These are phyloP conservation scores for Taeniopygia guttata DNA, from an alignment of 2,797 vertebrate species.

Conservation along the genomic window DNA sequence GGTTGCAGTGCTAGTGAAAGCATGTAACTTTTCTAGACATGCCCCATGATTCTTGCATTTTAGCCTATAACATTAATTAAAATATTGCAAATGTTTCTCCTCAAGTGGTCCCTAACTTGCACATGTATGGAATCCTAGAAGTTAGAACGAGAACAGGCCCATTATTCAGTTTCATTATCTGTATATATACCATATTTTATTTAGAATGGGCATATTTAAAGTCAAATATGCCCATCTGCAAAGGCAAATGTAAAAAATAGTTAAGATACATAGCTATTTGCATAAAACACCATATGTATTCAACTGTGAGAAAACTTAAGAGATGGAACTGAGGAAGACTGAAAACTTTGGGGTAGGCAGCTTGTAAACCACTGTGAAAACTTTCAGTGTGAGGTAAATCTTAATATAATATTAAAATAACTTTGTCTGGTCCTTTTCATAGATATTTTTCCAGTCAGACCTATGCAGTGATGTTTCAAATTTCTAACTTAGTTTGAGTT, in stretches of 20 bases:
- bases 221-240: background rate
- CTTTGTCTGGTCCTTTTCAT: background rate
- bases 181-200: background rate
- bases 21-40: background rate
- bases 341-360: background rate
- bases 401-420: background rate
- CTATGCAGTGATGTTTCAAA: background rate
- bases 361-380: background rate
- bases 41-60: background rate
- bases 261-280: slow-evolving; percentile 15
- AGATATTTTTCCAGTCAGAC: background rate
- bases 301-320: background rate
- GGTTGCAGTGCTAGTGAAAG: background rate
- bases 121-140: slow-evolving; percentile 4
- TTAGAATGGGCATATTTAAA: slow-evolving; percentile 4
- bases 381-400: background rate
- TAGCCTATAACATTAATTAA: slow-evolving; percentile 18
- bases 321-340: background rate
- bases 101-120: slow-evolving; percentile 39
- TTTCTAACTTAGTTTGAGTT: background rate
- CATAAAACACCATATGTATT: background rate
- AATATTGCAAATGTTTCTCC: slow-evolving; percentile 1
- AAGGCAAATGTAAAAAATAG: background rate
- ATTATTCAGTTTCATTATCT: slow-evolving; percentile 19
- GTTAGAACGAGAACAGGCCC: background rate